Percentiles rank a stretch among this genome's conserved stretches.
Evolutionary conservation across 1,140 invertebrate genomes (phyloP).

Genomic region (Caerostris extrusa): DNA sequence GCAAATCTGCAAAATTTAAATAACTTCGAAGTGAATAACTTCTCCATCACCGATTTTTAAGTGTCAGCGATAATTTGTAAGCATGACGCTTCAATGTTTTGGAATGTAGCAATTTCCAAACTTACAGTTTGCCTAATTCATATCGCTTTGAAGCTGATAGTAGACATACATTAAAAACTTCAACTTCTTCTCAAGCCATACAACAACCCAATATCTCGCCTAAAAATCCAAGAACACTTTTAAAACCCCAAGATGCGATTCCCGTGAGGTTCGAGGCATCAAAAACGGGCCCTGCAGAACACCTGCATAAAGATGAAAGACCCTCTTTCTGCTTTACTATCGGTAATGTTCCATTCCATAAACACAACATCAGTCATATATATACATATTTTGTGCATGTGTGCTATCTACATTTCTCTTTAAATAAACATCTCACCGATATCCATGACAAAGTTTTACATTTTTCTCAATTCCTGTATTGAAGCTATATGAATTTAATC

Average conservation of each 20-base stretch:
- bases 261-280: background rate
- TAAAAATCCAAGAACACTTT: background rate
- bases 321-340: conserved; percentile 52
- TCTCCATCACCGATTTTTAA: no score
- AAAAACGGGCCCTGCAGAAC: conserved; percentile 43
- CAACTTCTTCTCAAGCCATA: background rate
- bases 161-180: background rate
- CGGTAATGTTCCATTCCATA: conserved; percentile 29
- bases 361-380: conserved; percentile 40
- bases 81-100: no score
- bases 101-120: no score
- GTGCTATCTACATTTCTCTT: no score
- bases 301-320: conserved; percentile 63
- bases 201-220: background rate
- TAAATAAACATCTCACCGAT: no score
- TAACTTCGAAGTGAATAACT: no score
- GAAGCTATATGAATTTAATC: no score
- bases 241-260: background rate
- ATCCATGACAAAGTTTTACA: no score
- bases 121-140: background rate
- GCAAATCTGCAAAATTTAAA: no score
- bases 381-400: no score
- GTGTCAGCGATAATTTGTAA: no score
- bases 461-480: no score
- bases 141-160: background rate